Percentiles rank a stretch among this genome's conserved stretches.
phyloP scores from a whole-genome alignment of 2,113 vertebrate species.

The Fukomys damarensis region DNA sequence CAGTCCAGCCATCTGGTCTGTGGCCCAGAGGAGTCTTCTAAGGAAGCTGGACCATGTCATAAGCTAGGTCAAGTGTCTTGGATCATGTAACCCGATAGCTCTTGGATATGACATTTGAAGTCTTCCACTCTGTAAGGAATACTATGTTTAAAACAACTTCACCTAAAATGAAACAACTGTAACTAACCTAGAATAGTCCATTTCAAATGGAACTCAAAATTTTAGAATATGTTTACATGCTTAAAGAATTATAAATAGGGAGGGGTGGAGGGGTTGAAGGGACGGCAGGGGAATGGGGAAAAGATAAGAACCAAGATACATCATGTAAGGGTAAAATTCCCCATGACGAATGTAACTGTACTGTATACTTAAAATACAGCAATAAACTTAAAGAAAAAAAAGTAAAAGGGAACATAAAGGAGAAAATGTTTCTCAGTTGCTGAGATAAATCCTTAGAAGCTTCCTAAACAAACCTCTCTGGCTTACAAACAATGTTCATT shows the following conservation, averaged over 20 bases:
- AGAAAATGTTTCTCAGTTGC: neutral
- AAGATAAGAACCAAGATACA: too few relatives aligned
- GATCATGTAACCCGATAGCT: neutral
- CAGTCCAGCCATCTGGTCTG: conserved; percentile 33
- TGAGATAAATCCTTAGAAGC: neutral
- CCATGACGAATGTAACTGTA: too few relatives aligned
- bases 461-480: neutral
- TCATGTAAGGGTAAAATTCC: too few relatives aligned
- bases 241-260: too few relatives aligned
- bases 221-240: neutral
- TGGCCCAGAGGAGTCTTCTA: neutral
- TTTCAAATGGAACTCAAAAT: neutral
- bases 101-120: neutral
- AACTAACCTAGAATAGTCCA: neutral
- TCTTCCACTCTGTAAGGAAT: neutral
- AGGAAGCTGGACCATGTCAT: neutral
- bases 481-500: neutral
- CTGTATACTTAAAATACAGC: too few relatives aligned
- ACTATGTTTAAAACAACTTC: neutral
- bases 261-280: too few relatives aligned
- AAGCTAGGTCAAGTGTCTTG: neutral
- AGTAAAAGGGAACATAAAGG: neutral
- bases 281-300: too few relatives aligned
- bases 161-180: neutral
- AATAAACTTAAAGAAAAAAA: too few relatives aligned